Base-by-base conservation (phyloP, 2,888 invertebrate species). In the Melikaiella ostensackeni region DNA sequence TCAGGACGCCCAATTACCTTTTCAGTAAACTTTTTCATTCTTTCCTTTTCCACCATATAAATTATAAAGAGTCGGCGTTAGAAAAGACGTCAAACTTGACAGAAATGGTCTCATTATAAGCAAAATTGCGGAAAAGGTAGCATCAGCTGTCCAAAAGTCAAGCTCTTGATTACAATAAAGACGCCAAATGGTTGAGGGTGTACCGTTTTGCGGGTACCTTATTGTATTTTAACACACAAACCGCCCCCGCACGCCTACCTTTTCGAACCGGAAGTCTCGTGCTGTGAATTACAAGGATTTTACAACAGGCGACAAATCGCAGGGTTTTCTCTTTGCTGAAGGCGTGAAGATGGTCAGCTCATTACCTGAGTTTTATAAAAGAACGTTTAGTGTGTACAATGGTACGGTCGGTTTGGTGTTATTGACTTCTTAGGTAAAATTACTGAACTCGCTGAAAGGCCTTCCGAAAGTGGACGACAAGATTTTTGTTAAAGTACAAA, bases 191-290 rank as follows among this genome's bases (percentile, higher is more conserved):
- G 35, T 38, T 21, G 63, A 63, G 21, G 35, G 63, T 63, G 63
- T 35, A 21, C 33, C 21, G 35, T 63, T 63, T 63, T 63, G 35
- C 63, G 35, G 63, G 63, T 63, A 4, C 13, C 7, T 0, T 35
- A 59, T 59, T 59, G 59, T 59, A 30, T 70, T 89, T 89, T 88
- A 83, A 83, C 80, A 88, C 83, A 88, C 90, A 88, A 89, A 90
- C 86, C 90, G 89, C 90, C 90, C 85, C 84, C 86, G 86, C 86
- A 87, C 86, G 84, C 84, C 84, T 82, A 75, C 62, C 57, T 74
- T 79, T 75, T 59, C 77, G 70, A 62, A 84, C 86, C 88, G 89
- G 89, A 89, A 87, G 86, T 89, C 84, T 86, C 90, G 80, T 86
- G 89, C 89, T 89, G 90, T 74, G 90, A 86, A 86, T 86, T 87